A percentile compares a stretch with the other conserved stretches of the same genome.
phyloP scores from a whole-genome alignment of 2,797 vertebrate genomes.

The Geotrypetes seraphini region DNA sequence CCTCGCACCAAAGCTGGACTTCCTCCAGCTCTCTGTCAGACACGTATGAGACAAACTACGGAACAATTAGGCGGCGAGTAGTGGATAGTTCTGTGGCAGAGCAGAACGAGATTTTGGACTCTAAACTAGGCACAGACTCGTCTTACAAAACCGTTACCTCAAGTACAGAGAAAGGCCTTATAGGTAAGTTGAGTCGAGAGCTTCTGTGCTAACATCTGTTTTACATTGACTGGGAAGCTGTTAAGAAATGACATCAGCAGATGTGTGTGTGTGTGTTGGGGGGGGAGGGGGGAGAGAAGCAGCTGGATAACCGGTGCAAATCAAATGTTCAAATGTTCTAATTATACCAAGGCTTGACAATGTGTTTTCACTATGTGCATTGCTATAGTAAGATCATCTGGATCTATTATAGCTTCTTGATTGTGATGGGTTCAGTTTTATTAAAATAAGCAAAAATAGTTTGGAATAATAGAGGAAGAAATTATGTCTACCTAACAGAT shows the following conservation, averaged over 20 bases:
- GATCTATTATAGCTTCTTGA: too few relatives aligned
- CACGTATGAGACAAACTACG: constrained; percentile 74
- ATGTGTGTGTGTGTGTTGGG: too few relatives aligned
- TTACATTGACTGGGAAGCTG: constrained; percentile 5
- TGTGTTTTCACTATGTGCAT: too few relatives aligned
- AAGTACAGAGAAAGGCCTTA: constrained; percentile 90
- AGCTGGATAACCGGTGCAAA: constrained; percentile 17
- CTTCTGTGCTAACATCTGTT: constrained; percentile 11
- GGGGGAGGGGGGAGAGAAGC: too few relatives aligned
- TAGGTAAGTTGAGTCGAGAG: constrained; percentile 70
- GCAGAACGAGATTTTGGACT: constrained; percentile 39
- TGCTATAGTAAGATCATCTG: too few relatives aligned
- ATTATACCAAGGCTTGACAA: background rate
- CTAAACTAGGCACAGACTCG: constrained; percentile 58
- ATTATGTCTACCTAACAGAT: too few relatives aligned
- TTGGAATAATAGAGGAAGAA: too few relatives aligned
- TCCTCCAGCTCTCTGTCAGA: constrained; percentile 82
- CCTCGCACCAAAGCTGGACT: constrained; percentile 77
- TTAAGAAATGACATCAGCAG: constrained; percentile 12
- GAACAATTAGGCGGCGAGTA: constrained; percentile 73
- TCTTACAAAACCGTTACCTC: constrained; percentile 90
- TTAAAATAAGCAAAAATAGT: too few relatives aligned
- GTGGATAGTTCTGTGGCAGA: constrained; percentile 42
- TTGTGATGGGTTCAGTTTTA: too few relatives aligned
- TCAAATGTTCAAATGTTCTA: constrained; percentile 4